phyloP scores from a whole-genome alignment of 2,888 invertebrate genomes.

The Keiferia lycopersicella region DNA sequence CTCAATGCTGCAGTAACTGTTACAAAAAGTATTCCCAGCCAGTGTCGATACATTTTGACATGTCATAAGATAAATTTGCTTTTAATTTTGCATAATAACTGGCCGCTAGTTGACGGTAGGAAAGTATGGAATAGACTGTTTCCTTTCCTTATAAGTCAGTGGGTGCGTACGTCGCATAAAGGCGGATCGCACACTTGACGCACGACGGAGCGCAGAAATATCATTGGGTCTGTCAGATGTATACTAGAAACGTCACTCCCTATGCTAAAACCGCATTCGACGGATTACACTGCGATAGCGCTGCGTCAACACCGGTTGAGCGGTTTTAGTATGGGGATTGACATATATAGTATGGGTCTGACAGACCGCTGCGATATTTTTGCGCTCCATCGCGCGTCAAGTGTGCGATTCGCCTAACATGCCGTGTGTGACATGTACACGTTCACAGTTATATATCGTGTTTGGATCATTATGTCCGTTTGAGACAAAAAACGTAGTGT shows the following conservation, averaged over 20 bases:
- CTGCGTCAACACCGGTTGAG: no score
- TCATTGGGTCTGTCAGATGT: no score
- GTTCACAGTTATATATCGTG: slow-evolving; percentile 59
- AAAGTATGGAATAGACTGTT: slow-evolving; percentile 60
- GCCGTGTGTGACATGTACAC: slow-evolving; percentile 54
- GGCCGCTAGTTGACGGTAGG: slow-evolving; percentile 42
- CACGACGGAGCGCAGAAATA: no score
- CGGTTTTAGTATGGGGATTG: no score
- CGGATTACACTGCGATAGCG: no score
- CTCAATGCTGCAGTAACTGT: slow-evolving; percentile 38
- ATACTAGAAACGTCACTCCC: no score
- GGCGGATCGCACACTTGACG: no score
- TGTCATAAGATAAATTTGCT: background rate
- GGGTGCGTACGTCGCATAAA: slow-evolving; percentile 52
- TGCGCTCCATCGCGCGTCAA: no score
- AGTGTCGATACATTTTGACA: background rate
- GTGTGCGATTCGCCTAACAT: no score
- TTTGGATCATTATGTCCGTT: slow-evolving; percentile 32
- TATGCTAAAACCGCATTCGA: no score
- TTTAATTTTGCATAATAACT: background rate
- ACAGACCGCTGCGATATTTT: no score
- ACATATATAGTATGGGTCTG: no score
- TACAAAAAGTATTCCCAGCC: slow-evolving; percentile 32
- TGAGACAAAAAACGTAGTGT: slow-evolving; percentile 50
- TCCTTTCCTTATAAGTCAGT: slow-evolving; percentile 54